Evolutionary conservation across 2,888 invertebrate species (phyloP), one percentile per base, ranked within the genome.

Genomic region (Agonopterix subpropinquella): DNA sequence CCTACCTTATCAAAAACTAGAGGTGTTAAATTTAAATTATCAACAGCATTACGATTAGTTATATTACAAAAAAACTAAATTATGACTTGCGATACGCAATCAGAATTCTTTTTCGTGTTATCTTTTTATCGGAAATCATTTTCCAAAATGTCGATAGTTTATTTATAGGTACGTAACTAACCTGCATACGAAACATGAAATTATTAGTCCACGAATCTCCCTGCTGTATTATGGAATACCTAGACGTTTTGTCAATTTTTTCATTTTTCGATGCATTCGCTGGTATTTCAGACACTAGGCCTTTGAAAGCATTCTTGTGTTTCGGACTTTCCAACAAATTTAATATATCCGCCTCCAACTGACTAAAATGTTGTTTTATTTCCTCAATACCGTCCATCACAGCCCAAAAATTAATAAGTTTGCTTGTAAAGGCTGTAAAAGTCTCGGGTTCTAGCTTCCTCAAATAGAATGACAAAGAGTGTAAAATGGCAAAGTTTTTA

Each of bases 401-500:
- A 1, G 13, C 11, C 56, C 55, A 59, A 41, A 47, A 8, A 43
- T 63, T 59, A 1, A 51, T 41, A 28, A 66, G 48, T 37, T 49
- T 54, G 1, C 47, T 48, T 53, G 55, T 54, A 1, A 49, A 46
- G 11, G 53, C 54, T 2, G 60, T 43, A 51, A 54, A 69, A 0
- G 55, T 15, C 7, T 55, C 54, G 0, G 64, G 63, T 28, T 73
- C 64, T n/a, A 57, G 59, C 7, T 63, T 47, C 53, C 64, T 73
- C 13, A 73, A 51, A 0, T 52, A 66, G 46, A 56, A 73, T 2
- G 70, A 68, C 0, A 70, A 45, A 1, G 71, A 57, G 53, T 75
- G 75, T 0, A 67, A 55, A 4, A 45, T 53, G 4, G 72, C 70
- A 36, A 73, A 61, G 36, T 62, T 61, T 49, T 62, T 67, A 0